phyloP scores from a whole-genome alignment of 2,113 vertebrate species.

The Machaerirhynchus nigripectus region DNA sequence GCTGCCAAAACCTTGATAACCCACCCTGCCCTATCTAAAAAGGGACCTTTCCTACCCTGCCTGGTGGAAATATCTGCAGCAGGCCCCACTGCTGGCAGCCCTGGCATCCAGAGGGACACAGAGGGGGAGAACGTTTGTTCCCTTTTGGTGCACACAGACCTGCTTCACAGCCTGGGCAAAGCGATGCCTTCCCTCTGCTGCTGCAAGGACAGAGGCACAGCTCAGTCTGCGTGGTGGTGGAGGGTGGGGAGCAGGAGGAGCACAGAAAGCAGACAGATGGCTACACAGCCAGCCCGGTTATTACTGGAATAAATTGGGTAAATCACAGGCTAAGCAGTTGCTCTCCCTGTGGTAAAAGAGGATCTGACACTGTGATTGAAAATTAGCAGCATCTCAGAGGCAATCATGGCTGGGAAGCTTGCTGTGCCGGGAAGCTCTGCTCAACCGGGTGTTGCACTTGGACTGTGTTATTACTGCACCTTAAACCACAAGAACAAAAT shows the following conservation, averaged over 20 bases:
- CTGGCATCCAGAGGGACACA: not conserved
- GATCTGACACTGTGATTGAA: conserved; percentile 46
- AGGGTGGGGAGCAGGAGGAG: not conserved
- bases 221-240: accelerated
- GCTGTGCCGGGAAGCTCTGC: not conserved
- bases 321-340: conserved; percentile 54
- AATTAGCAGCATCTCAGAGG: conserved; percentile 47
- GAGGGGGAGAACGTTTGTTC: not conserved
- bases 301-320: conserved; percentile 33
- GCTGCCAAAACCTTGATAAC: not conserved
- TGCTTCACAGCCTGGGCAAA: accelerated
- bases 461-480: conserved; percentile 8
- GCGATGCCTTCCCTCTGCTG: not conserved
- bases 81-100: not conserved
- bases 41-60: not conserved
- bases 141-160: not conserved
- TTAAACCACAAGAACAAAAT: conserved; percentile 56
- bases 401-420: conserved; percentile 4
- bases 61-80: not conserved
- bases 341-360: conserved; percentile 19
- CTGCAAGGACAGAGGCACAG: accelerated
- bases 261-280: conserved; percentile 30
- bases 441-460: not conserved
- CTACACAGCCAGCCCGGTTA: not conserved
- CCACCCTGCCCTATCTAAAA: not conserved